A percentile compares a stretch with the other conserved stretches of the same genome.
Evolutionary conservation across 1,140 invertebrate genomes (phyloP).

Genomic region (Bombus consobrinus): DNA sequence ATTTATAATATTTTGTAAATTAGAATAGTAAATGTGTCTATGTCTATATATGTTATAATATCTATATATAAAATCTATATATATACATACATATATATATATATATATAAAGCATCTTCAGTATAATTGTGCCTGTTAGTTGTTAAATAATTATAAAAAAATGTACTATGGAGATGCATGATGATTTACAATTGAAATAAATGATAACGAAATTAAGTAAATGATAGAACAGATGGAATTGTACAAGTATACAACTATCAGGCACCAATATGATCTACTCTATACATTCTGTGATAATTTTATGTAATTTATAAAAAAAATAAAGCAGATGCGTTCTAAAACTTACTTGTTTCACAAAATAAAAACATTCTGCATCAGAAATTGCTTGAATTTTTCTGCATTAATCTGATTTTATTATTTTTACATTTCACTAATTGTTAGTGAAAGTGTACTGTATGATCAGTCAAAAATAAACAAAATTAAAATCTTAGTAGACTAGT

Average conservation of each 20-base stretch:
- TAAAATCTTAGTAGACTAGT: conserved; percentile 21
- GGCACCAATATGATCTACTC: conserved; percentile 68
- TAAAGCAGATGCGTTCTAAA: conserved; percentile 49
- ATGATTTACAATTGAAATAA: conserved; percentile 21
- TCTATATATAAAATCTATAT: conserved; percentile 58
- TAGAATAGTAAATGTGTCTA: conserved; percentile 66
- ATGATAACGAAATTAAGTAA: conserved; percentile 6
- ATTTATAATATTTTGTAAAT: conserved; percentile 69
- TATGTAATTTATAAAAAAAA: conserved; percentile 70
- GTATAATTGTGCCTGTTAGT: conserved; percentile 69
- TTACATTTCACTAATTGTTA: conserved; percentile 10
- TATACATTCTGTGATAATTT: conserved; percentile 78
- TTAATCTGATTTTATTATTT: conserved; percentile 21
- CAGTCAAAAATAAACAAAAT: conserved; percentile 15
- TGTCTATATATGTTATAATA: conserved; percentile 60
- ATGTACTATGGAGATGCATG: conserved; percentile 16
- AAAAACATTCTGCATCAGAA: conserved; percentile 54
- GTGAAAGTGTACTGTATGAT: neutral
- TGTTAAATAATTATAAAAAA: conserved; percentile 47
- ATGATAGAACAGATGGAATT: conserved; percentile 34
- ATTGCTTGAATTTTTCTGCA: neutral
- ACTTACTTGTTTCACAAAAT: conserved; percentile 72
- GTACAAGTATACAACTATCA: conserved; percentile 66
- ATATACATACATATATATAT: conserved; percentile 26
- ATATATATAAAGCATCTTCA: conserved; percentile 59